Percentiles rank a stretch among this genome's conserved stretches.
Conservation (phyloP, 2,888 invertebrate species). For the Capitulum mitella region DNA sequence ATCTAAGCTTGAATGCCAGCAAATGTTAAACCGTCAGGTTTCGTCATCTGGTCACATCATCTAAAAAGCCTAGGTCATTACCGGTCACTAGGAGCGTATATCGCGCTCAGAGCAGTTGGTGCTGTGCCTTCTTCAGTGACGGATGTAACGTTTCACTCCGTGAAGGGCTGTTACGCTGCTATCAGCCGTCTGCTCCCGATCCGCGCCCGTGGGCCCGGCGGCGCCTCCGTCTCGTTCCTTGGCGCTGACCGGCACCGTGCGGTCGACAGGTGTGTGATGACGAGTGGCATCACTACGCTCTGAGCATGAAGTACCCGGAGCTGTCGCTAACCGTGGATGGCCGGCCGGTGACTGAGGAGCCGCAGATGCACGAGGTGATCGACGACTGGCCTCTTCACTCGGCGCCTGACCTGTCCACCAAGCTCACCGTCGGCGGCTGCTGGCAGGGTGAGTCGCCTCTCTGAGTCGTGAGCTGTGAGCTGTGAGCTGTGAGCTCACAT, state of each 20-base stretch:
- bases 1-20: too few species aligned
- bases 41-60: too few species aligned
- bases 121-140: too few species aligned
- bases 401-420: conserved; percentile 87
- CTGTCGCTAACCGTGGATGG: conserved; percentile 86
- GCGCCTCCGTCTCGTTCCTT: background rate
- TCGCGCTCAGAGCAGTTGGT: too few species aligned
- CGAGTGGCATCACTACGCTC: conserved; percentile 96
- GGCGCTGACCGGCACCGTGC: background rate
- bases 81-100: too few species aligned
- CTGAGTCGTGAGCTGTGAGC: background rate
- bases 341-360: conserved; percentile 40
- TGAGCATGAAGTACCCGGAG: conserved; percentile 86
- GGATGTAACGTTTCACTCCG: too few species aligned
- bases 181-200: background rate
- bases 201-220: too few species aligned
- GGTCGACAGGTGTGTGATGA: conserved; percentile 75
- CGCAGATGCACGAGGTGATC: conserved; percentile 63
- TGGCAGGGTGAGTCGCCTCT: conserved; percentile 68
- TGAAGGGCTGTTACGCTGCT: too few species aligned
- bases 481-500: too few species aligned
- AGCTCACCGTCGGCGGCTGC: conserved; percentile 90
- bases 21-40: too few species aligned
- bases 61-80: too few species aligned
- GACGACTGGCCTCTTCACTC: conserved; percentile 99